Evolutionary conservation across 2,888 invertebrate species (phyloP).

Genomic region (Sphecodes monilicornis): DNA sequence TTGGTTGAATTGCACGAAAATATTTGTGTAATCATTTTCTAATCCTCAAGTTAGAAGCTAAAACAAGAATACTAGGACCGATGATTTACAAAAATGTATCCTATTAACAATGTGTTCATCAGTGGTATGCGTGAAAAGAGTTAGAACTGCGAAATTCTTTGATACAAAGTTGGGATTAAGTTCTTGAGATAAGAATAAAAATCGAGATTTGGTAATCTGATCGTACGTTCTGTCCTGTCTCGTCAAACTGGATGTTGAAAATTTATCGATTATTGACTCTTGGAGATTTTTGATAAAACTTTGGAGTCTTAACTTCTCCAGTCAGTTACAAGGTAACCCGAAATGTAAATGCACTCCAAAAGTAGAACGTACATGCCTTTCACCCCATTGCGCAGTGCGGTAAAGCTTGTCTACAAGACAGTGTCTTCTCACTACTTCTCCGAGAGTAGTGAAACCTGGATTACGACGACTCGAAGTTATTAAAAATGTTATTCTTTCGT

Average conservation of each 20-base stretch:
- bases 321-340: background rate
- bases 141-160: background rate
- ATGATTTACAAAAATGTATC: background rate
- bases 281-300: background rate
- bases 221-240: background rate
- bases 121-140: background rate
- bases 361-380: conserved; percentile 55
- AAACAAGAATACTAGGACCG: background rate
- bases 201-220: background rate
- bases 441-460: conserved; percentile 18
- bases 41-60: background rate
- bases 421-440: conserved; percentile 21
- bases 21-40: background rate
- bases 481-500: conserved; percentile 25
- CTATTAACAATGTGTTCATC: background rate
- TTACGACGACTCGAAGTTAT: conserved; percentile 31
- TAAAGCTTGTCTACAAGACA: conserved; percentile 37
- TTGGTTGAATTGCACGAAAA: background rate
- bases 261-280: background rate
- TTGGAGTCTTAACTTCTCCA: background rate
- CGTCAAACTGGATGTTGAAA: background rate
- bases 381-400: conserved; percentile 61
- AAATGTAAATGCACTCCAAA: conserved; percentile 51
- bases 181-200: background rate
- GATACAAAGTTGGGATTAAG: background rate